Percentiles rank a stretch among this genome's conserved stretches.
These are phyloP conservation scores for Choristoneura rosaceana DNA, from an alignment of 2,888 invertebrate species.

Conservation along the genomic window DNA sequence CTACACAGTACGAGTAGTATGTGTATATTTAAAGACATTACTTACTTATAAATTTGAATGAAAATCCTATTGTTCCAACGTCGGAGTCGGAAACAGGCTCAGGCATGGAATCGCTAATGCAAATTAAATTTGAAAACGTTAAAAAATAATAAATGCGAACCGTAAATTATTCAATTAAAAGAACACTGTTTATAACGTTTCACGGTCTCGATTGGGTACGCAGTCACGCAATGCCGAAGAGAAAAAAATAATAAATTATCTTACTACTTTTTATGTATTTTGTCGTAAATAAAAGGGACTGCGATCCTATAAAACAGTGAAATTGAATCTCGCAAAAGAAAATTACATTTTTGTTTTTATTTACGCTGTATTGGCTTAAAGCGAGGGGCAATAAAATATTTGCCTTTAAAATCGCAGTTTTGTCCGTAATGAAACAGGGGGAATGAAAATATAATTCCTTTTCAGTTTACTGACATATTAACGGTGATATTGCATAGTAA, in stretches of 20 bases:
- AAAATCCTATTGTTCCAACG: background rate
- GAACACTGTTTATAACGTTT: conserved; percentile 15
- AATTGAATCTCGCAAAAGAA: conserved; percentile 51
- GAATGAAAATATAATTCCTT: conserved; percentile 44
- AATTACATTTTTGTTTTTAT: conserved; percentile 55
- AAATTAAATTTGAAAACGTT: conserved; percentile 6
- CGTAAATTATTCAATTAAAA: conserved; percentile 25
- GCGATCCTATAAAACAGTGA: conserved; percentile 50
- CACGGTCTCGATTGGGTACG: conserved; percentile 18
- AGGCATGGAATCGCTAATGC: background rate
- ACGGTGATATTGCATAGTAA: background rate
- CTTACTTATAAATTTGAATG: background rate
- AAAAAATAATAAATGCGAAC: background rate
- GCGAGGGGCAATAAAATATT: conserved; percentile 51
- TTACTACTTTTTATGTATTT: conserved; percentile 40
- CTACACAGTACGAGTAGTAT: background rate
- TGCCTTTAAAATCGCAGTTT: conserved; percentile 54
- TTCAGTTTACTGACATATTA: conserved; percentile 1
- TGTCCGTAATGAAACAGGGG: conserved; percentile 54
- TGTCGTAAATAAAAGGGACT: conserved; percentile 45
- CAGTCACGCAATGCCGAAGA: conserved; percentile 19
- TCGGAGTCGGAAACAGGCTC: background rate
- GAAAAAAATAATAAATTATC: conserved; percentile 35
- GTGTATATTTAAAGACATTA: background rate
- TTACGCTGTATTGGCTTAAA: conserved; percentile 51